Conservation (phyloP, 1,140 invertebrate genomes). For the Teleopsis dalmanni region DNA sequence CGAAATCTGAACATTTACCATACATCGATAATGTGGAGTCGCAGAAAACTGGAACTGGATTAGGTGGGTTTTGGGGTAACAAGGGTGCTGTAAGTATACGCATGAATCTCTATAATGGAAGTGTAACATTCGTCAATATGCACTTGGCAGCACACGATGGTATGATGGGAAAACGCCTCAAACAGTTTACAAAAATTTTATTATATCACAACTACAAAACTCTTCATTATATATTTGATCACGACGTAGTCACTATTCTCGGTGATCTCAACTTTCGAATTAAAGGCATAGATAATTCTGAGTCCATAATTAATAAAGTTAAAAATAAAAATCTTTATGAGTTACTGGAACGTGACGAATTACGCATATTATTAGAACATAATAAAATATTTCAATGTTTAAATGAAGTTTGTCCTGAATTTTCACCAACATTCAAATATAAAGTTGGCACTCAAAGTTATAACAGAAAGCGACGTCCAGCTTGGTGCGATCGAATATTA, state of each 20-base stretch:
- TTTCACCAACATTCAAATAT: conserved; percentile 86
- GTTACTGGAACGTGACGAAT: conserved; percentile 66
- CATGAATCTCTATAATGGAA: conserved; percentile 76
- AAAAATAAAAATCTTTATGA: conserved; percentile 56
- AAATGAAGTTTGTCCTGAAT: conserved; percentile 62
- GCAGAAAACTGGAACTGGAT: conserved; percentile 75
- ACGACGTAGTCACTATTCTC: conserved; percentile 94
- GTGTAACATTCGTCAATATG: conserved; percentile 77
- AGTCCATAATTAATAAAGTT: conserved; percentile 61
- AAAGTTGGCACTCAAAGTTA: conserved; percentile 61
- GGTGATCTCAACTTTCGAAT: conserved; percentile 91
- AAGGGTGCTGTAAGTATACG: conserved; percentile 87
- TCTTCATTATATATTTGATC: conserved; percentile 69
- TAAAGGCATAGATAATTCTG: conserved; percentile 53
- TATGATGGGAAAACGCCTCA: conserved; percentile 66
- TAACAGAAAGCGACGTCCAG: conserved; percentile 80
- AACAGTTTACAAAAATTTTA: conserved; percentile 78
- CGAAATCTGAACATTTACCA: conserved; percentile 66
- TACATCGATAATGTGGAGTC: conserved; percentile 75
- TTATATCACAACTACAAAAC: conserved; percentile 61
- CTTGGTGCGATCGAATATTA: conserved; percentile 96
- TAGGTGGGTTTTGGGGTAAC: conserved; percentile 76
- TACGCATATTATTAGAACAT: conserved; percentile 57
- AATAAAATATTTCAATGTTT: conserved; percentile 77
- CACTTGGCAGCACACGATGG: conserved; percentile 85